Conservation (phyloP, 1,140 invertebrate species). For the Hormaphis cornu region DNA sequence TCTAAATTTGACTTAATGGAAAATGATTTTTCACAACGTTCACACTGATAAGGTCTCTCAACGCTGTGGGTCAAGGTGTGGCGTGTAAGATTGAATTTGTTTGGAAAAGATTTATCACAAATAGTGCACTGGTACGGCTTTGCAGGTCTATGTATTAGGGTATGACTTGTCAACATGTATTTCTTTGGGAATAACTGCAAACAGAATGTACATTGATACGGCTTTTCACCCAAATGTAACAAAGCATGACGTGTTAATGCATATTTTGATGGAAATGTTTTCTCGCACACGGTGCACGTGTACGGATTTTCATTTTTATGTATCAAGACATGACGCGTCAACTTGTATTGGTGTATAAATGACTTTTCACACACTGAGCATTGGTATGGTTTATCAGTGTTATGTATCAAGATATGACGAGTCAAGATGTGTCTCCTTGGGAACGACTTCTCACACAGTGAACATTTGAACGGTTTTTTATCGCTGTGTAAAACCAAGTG, state of each 20-base stretch:
- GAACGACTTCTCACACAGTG: slow-evolving; percentile 51
- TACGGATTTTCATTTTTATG: slow-evolving; percentile 47
- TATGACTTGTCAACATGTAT: slow-evolving; percentile 39
- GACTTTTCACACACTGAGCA: too few species aligned
- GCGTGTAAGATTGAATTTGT: slow-evolving; percentile 49
- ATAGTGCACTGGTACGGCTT: slow-evolving; percentile 45
- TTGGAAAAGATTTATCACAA: slow-evolving; percentile 54
- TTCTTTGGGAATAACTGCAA: background rate
- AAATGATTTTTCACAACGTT: slow-evolving; percentile 56
- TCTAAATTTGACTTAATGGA: slow-evolving; percentile 59
- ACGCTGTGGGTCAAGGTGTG: slow-evolving; percentile 63
- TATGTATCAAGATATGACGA: slow-evolving; percentile 59
- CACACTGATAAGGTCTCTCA: slow-evolving; percentile 61
- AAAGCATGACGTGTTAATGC: slow-evolving; percentile 57
- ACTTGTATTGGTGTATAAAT: too few species aligned
- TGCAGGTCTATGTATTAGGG: slow-evolving; percentile 43
- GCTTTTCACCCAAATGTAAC: background rate
- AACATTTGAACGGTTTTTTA: slow-evolving; percentile 45
- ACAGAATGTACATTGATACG: slow-evolving; percentile 1
- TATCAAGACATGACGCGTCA: too few species aligned
- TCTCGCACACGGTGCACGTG: slow-evolving; percentile 55
- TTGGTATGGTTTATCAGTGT: too few species aligned
- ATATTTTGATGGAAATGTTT: slow-evolving; percentile 47
- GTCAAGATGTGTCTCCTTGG: slow-evolving; percentile 50
- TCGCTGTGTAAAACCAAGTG: too few species aligned